A percentile compares a stretch with the other conserved stretches of the same genome.
Conservation (phyloP, 2,113 vertebrate species). For the Perca schrenkii region DNA sequence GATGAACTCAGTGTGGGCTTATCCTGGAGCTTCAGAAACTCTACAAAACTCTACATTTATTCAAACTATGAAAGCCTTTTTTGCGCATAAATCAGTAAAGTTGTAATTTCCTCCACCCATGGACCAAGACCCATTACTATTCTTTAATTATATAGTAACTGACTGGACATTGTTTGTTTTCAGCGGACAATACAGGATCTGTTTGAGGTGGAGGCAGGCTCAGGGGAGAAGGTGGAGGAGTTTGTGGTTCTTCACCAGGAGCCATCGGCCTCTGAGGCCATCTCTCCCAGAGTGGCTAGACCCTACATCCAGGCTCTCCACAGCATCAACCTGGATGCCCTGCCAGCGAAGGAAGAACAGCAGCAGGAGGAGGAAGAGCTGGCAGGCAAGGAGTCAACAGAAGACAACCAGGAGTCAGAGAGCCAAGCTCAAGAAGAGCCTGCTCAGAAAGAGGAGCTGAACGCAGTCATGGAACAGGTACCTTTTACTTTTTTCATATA, state of each 20-base stretch:
- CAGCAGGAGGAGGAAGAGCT: constrained; percentile 61
- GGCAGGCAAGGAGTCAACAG: constrained; percentile 60
- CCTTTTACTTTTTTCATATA: background rate
- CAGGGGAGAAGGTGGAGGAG: constrained; percentile 93
- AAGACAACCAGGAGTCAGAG: constrained; percentile 68
- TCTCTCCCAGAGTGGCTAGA: constrained; percentile 91
- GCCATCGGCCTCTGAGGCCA: constrained; percentile 90
- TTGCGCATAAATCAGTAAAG: background rate
- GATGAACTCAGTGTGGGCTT: constrained; percentile 1
- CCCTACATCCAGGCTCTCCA: constrained; percentile 95
- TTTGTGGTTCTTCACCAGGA: constrained; percentile 95
- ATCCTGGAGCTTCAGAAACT: background rate
- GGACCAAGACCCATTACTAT: background rate
- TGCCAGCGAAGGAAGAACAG: constrained; percentile 43
- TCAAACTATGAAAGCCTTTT: constrained; percentile 1
- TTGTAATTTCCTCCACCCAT: background rate
- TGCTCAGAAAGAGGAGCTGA: constrained; percentile 88
- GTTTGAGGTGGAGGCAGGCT: constrained; percentile 92
- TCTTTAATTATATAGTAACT: background rate
- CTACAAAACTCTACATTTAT: background rate
- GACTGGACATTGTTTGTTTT: constrained; percentile 5
- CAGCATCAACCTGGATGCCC: constrained; percentile 87
- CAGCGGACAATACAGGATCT: constrained; percentile 95
- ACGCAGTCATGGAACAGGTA: constrained; percentile 93
- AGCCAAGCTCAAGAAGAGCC: constrained; percentile 79